Evolutionary conservation across 2,888 invertebrate species (phyloP).

Genomic region (Diarsia dahlii): DNA sequence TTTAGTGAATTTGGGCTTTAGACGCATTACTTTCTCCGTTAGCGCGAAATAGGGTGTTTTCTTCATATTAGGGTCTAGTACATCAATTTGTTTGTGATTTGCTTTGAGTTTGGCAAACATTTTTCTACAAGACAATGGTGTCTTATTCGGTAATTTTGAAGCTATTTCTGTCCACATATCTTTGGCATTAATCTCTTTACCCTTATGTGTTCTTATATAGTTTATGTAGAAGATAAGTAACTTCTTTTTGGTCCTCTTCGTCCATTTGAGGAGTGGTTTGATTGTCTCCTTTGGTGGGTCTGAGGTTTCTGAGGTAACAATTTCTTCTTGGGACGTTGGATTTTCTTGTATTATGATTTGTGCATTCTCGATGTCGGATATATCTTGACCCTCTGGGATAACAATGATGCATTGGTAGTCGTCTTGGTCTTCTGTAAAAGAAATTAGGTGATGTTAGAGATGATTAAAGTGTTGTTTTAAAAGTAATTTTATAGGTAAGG

Average conservation of each 20-base stretch:
- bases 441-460: slow-evolving; percentile 17
- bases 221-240: slow-evolving; percentile 80
- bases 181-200: slow-evolving; percentile 75
- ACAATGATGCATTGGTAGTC: slow-evolving; percentile 87
- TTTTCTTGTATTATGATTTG: slow-evolving; percentile 72
- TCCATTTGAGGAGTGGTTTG: slow-evolving; percentile 76
- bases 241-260: slow-evolving; percentile 77
- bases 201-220: slow-evolving; percentile 77
- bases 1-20: slow-evolving; percentile 79
- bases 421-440: slow-evolving; percentile 85
- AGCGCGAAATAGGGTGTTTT: slow-evolving; percentile 72
- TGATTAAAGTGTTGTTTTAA: background rate
- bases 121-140: slow-evolving; percentile 77
- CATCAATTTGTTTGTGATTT: slow-evolving; percentile 69
- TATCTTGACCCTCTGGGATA: slow-evolving; percentile 83
- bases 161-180: slow-evolving; percentile 84
- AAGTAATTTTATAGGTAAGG: too few species aligned
- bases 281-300: slow-evolving; percentile 48
- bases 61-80: slow-evolving; percentile 51
- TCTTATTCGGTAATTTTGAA: slow-evolving; percentile 75
- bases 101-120: slow-evolving; percentile 80
- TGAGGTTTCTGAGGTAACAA: slow-evolving; percentile 31
- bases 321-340: slow-evolving; percentile 30
- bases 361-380: slow-evolving; percentile 72
- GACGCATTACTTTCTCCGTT: slow-evolving; percentile 77